These are phyloP conservation scores for Agraylea sexmaculata DNA, from an alignment of 1,140 invertebrate species.

Conservation along the genomic window DNA sequence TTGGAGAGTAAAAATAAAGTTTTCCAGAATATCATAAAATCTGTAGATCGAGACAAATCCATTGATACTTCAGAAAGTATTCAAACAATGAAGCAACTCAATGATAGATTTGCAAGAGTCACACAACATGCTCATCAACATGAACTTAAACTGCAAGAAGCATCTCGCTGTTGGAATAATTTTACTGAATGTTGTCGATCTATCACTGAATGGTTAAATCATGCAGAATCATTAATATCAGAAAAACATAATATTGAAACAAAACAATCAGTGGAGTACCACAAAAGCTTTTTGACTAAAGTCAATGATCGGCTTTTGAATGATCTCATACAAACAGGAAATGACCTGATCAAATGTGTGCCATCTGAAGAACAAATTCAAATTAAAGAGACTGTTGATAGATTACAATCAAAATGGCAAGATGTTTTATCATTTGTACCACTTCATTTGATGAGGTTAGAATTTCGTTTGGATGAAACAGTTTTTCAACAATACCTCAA, in stretches of 20 bases:
- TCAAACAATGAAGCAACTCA: slow-evolving; percentile 60
- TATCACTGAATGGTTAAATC: slow-evolving; percentile 75
- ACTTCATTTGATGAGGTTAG: slow-evolving; percentile 73
- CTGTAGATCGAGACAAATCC: slow-evolving; percentile 58
- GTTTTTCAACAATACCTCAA: slow-evolving; percentile 75
- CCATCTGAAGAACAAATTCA: slow-evolving; percentile 52
- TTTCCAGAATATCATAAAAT: slow-evolving; percentile 74
- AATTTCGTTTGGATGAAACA: slow-evolving; percentile 77
- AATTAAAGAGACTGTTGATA: slow-evolving; percentile 58
- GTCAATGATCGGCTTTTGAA: slow-evolving; percentile 73
- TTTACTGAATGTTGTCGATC: slow-evolving; percentile 66
- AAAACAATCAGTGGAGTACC: slow-evolving; percentile 66
- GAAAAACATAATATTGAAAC: slow-evolving; percentile 67
- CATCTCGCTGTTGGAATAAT: slow-evolving; percentile 72
- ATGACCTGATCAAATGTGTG: slow-evolving; percentile 63
- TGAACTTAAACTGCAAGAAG: slow-evolving; percentile 69
- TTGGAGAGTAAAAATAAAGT: slow-evolving; percentile 90
- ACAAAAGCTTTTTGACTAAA: slow-evolving; percentile 75
- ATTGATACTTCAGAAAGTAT: slow-evolving; percentile 60
- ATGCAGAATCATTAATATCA: slow-evolving; percentile 67
- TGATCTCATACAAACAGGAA: slow-evolving; percentile 64
- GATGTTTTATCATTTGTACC: slow-evolving; percentile 68
- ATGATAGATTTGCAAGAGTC: slow-evolving; percentile 69
- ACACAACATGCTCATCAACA: slow-evolving; percentile 60
- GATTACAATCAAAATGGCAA: slow-evolving; percentile 64